Evolutionary conservation across 2,113 vertebrate genomes (phyloP).

Genomic region (Eidolon helvum): DNA sequence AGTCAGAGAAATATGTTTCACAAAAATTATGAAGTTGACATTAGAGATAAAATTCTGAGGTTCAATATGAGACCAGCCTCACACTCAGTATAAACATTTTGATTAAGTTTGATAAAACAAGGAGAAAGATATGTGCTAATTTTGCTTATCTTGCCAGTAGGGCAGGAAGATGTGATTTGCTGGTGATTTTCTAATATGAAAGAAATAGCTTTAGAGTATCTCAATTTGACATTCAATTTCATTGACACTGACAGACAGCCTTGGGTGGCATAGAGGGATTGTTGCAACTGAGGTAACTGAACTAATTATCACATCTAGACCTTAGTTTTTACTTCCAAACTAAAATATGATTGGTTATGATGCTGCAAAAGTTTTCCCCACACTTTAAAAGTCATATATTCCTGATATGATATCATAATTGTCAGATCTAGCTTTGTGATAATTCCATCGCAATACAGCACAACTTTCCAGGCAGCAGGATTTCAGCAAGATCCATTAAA

Average conservation of each 20-base stretch:
- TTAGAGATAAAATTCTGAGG: slow-evolving; percentile 29
- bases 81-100: slow-evolving; percentile 24
- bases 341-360: slow-evolving; percentile 58
- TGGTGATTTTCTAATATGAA: slow-evolving; percentile 64
- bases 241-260: slow-evolving; percentile 72
- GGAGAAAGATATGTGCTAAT: slow-evolving; percentile 31
- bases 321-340: slow-evolving; percentile 65
- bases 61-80: neutral
- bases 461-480: slow-evolving; percentile 58
- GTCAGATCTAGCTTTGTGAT: slow-evolving; percentile 74
- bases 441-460: slow-evolving; percentile 44
- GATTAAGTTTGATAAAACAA: slow-evolving; percentile 62
- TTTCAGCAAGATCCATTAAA: slow-evolving; percentile 78
- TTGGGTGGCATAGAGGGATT: slow-evolving; percentile 60
- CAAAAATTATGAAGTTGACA: neutral
- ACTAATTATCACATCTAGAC: slow-evolving; percentile 72
- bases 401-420: slow-evolving; percentile 72
- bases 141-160: slow-evolving; percentile 63
- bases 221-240: slow-evolving; percentile 67
- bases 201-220: slow-evolving; percentile 68
- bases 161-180: slow-evolving; percentile 54
- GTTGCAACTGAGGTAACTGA: slow-evolving; percentile 51
- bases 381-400: slow-evolving; percentile 63
- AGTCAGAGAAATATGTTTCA: neutral
- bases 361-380: slow-evolving; percentile 57